phyloP scores from a whole-genome alignment of 35 echinoderm and acorn worm species.

The Antedon bifida region DNA sequence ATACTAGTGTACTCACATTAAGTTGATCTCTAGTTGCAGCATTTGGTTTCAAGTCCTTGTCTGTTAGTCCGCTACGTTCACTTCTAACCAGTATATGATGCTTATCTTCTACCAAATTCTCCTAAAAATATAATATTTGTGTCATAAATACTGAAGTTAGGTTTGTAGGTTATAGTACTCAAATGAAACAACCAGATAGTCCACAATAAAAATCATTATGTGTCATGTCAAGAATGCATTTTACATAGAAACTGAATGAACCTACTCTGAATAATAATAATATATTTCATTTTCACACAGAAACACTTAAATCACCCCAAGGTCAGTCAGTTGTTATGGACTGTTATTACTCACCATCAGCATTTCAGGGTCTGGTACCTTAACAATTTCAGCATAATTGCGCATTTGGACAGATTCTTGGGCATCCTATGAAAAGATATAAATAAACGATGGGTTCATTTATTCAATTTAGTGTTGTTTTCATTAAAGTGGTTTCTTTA shows the following conservation, averaged over 20 bases:
- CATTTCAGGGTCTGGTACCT: constrained; percentile 95
- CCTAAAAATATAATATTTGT: constrained; percentile 24
- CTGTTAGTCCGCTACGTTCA: constrained; percentile 90
- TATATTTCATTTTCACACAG: too few species aligned
- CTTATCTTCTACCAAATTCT: constrained; percentile 83
- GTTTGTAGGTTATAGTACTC: too few species aligned
- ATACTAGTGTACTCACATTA: constrained; percentile 93
- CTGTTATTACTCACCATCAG: constrained; percentile 45
- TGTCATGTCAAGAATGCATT: too few species aligned
- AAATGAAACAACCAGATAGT: too few species aligned
- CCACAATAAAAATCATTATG: too few species aligned
- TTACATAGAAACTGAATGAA: too few species aligned
- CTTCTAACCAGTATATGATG: constrained; percentile 91
- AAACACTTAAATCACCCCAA: too few species aligned
- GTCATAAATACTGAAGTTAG: too few species aligned
- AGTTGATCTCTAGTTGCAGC: constrained; percentile 89
- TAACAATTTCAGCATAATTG: constrained; percentile 88
- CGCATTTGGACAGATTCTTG: constrained; percentile 60
- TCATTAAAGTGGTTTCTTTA: too few species aligned
- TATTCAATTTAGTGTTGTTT: too few species aligned
- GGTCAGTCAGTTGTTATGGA: too few species aligned
- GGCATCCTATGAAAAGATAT: constrained; percentile 52
- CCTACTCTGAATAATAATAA: too few species aligned
- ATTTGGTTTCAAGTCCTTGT: constrained; percentile 95
- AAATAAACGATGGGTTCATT: not conserved